Percentiles rank a stretch among this genome's conserved stretches.
Evolutionary conservation across 2,888 invertebrate genomes (phyloP).

Genomic region (Notodonta ziczac): DNA sequence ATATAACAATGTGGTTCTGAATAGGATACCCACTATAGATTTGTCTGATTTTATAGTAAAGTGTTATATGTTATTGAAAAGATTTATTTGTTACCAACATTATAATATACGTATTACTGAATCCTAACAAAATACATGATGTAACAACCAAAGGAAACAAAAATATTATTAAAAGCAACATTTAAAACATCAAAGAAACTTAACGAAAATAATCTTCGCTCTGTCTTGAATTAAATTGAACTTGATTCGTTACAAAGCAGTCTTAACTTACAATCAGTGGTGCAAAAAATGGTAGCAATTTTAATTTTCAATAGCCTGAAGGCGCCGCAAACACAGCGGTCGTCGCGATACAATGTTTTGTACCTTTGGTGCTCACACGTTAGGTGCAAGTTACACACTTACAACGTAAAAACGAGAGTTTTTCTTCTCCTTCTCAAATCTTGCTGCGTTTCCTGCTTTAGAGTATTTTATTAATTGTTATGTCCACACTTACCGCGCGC

Average conservation of each 20-base stretch:
- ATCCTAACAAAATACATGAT: too few species aligned
- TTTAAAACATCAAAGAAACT: background rate
- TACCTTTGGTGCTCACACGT: constrained; percentile 53
- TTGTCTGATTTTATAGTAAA: background rate
- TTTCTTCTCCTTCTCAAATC: too few species aligned
- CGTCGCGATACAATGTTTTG: constrained; percentile 66
- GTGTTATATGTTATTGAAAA: background rate
- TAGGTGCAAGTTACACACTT: constrained; percentile 27
- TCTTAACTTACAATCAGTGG: constrained; percentile 50
- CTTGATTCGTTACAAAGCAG: constrained; percentile 47
- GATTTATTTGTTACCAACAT: too few species aligned
- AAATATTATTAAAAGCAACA: too few species aligned
- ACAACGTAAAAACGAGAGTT: too few species aligned
- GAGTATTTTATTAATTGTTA: too few species aligned
- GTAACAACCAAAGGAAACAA: too few species aligned
- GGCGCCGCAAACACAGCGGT: constrained; percentile 66
- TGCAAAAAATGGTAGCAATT: constrained; percentile 68
- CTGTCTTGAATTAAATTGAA: background rate
- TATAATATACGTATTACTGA: too few species aligned
- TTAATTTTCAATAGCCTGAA: constrained; percentile 79
- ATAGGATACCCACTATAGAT: background rate
- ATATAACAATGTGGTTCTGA: background rate
- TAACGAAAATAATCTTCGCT: background rate
- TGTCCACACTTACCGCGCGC: too few species aligned
- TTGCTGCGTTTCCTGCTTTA: too few species aligned